Evolutionary conservation across 2,113 vertebrate genomes (phyloP), one percentile per base, ranked within the genome.

Genomic region (Gymnocephalus cernua): DNA sequence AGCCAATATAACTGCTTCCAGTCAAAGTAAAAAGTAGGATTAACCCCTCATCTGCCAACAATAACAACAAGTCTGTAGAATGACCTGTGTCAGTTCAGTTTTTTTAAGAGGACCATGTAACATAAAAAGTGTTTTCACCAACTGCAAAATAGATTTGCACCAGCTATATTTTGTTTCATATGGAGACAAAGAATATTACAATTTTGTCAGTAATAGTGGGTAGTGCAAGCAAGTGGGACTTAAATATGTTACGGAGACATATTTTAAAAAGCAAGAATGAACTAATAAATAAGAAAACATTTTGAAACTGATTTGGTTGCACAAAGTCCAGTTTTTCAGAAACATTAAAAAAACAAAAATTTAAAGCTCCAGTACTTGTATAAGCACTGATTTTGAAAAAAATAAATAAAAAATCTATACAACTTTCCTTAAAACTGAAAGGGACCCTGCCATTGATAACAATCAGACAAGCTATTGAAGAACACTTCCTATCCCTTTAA

Each of bases 21-120:
- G 71, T 59, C 7, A 23, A 54, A 62, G 41, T 18, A 35, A 74
- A 63, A 57, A 38, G 35, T 21, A 8, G 58, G 38, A 54, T 95
- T 95, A 94, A 95, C 93, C 77, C 93, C 25, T 93, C 18, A 47
- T 27, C 78, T 81, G 59, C 87, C 74, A 66, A 58, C 47, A 48
- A 77, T 74, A 53, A 78, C 27, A 32, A 25, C 78, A 21, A 15
- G 3, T 61, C 29, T 47, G 41, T 7, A 61, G 53, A 73, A 25
- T 64, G 35, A 70, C 76, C 63, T 54, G 47, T 35, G 25, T 23
- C 19, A 18, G 13, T 19, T 65, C 18, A 50, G 54, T 9, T 16
- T 51, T 32, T 61, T 58, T 57, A 48, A 23, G n/a, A 66, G 19
- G 27, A 38, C 27, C 27, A 41, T 41, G 38, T 41, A 41, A 11